Base-by-base conservation (phyloP, 2,113 vertebrate genomes). In the Rhinolophus sinicus region DNA sequence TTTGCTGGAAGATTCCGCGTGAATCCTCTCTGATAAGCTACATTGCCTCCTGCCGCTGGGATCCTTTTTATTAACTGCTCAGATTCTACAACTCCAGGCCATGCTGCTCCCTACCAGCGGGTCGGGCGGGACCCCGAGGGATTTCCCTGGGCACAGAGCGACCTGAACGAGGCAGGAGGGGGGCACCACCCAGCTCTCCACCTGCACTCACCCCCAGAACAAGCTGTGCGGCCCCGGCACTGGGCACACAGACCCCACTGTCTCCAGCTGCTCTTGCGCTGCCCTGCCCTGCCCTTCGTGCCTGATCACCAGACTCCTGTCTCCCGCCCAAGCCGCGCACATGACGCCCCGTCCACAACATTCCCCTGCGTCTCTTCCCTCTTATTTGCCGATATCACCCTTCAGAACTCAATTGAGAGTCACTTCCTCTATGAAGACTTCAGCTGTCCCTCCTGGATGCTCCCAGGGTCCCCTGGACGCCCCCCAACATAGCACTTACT, bases 381-480 rank as follows among this genome's bases (percentile, higher is more conserved):
- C 56, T 62, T 26, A 0, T 13, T 38, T n/a, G 72, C 40, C 18
- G 15, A 38, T 4, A 33, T 1, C 26, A 28, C 52, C 56, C 40
- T 73, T 38, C 26, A 52, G 91, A 65, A 38, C 78, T 33, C 35
- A 28, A 8, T 38, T 44, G 24, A 60, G 81, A 72, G 40, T 52
- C 52, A 21, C 38, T 52, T 82, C 56, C 30, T 69, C 40, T 9
- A 2, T 0, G 1, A 78, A 83, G 84, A 40, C 54, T 60, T 73
- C 58, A 28, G 18, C 0, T 28, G 13, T 0, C 60, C 38, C 30
- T 54, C 18, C 38, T 33, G 18, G 18, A 10, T 40, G 77, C 54
- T 56, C n/a, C 9, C 52, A 40, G 44, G 44, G 9, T 8, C 1
- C 22, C 3, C 2, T 1, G 78, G 26, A 5, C 1, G 0, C 16